Evolutionary conservation across 2,113 vertebrate species (phyloP).

Genomic region (Rhineura floridana): DNA sequence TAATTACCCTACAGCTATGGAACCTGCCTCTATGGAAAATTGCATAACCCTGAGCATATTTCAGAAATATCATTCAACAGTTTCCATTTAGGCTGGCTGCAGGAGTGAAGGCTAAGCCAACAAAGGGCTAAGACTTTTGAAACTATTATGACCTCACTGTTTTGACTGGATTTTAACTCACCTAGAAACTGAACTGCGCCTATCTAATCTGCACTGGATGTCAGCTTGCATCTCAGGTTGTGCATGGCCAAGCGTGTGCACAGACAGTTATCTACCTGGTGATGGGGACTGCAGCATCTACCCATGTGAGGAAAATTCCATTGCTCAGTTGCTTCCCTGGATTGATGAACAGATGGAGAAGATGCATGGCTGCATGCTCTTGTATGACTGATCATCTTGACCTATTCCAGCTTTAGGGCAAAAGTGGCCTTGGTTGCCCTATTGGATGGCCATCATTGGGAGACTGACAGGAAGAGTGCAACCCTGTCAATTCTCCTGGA

Average conservation of each 20-base stretch:
- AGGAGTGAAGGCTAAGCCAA: not conserved
- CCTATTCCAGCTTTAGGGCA: too few relatives aligned
- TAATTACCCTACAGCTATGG: not conserved
- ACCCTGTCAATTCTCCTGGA: too few relatives aligned
- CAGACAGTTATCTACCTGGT: not conserved
- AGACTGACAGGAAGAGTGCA: too few relatives aligned
- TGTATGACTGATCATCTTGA: too few relatives aligned
- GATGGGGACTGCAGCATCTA: not conserved
- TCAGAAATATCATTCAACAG: not conserved
- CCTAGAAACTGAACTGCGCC: not conserved
- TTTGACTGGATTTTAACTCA: not conserved
- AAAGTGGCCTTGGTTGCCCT: too few relatives aligned
- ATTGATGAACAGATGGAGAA: not conserved
- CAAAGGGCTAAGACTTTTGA: not conserved
- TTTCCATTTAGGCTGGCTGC: not conserved
- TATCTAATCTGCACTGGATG: too few relatives aligned
- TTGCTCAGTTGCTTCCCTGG: not conserved
- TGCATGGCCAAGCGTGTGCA: not conserved
- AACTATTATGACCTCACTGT: too few relatives aligned
- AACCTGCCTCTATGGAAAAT: not conserved
- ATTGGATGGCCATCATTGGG: too few relatives aligned
- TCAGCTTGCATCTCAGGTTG: too few relatives aligned
- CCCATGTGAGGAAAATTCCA: not conserved
- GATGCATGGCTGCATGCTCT: not conserved
- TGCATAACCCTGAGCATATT: not conserved